phyloP scores from a whole-genome alignment of 2,888 invertebrate genomes.

The Andrena minutula region DNA sequence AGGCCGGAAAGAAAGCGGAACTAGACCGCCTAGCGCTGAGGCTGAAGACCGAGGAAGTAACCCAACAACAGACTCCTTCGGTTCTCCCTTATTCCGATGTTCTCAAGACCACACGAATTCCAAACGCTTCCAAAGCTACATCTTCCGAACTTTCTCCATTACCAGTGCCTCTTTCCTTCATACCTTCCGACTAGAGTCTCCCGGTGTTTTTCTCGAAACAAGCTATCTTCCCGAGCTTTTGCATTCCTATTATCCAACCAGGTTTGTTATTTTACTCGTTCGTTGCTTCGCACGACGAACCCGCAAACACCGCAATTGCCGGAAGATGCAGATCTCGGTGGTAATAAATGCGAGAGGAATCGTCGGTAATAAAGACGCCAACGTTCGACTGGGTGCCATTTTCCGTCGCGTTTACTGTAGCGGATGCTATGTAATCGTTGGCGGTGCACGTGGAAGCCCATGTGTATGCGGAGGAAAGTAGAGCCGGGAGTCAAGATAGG shows the following conservation, averaged over 20 bases:
- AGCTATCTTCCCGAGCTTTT: too few species aligned
- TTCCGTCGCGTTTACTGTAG: conserved; percentile 15
- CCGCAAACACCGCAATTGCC: neutral
- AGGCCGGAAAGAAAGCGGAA: neutral
- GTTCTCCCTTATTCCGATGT: too few species aligned
- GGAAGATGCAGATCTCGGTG: neutral
- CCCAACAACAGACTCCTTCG: too few species aligned
- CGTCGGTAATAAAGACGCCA: conserved; percentile 17
- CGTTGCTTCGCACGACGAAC: neutral
- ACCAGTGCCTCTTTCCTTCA: too few species aligned
- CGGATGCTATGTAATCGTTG: neutral
- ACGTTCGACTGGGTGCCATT: conserved; percentile 35
- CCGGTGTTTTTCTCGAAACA: too few species aligned
- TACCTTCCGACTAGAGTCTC: too few species aligned
- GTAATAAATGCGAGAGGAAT: neutral
- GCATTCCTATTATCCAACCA: too few species aligned
- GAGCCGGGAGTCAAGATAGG: conserved; percentile 29
- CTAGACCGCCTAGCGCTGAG: too few species aligned
- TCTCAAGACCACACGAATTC: too few species aligned
- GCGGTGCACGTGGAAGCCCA: neutral
- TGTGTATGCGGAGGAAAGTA: conserved; percentile 29
- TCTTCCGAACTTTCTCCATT: too few species aligned
- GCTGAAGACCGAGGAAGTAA: too few species aligned
- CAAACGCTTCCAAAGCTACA: too few species aligned
- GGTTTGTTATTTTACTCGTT: neutral